phyloP scores from a whole-genome alignment of 2,888 invertebrate species.

The Capitulum mitella region DNA sequence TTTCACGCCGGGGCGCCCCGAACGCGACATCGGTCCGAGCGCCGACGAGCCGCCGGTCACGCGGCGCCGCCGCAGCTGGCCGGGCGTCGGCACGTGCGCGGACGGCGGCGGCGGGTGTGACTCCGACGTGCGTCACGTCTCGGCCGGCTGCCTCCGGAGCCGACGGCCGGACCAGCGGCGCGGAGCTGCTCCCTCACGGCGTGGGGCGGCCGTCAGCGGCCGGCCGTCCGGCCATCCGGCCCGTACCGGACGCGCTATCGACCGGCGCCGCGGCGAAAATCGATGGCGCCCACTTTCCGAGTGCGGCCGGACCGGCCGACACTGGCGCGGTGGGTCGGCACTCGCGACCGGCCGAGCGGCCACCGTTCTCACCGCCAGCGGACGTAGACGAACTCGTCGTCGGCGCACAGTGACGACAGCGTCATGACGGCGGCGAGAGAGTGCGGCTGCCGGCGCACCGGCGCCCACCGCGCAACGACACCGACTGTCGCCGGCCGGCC shows the following conservation, averaged over 20 bases:
- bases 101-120: no score
- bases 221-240: background rate
- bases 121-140: no score
- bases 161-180: no score
- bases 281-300: no score
- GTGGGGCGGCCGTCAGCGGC: background rate
- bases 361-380: background rate
- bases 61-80: no score
- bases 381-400: constrained; percentile 24
- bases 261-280: no score
- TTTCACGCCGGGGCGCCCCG: no score
- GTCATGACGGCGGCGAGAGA: background rate
- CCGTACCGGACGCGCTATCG: background rate
- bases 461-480: background rate
- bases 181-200: background rate
- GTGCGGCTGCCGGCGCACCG: background rate
- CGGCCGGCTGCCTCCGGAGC: no score
- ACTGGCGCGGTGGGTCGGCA: background rate
- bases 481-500: background rate
- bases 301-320: background rate
- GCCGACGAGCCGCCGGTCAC: no score
- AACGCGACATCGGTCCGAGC: no score
- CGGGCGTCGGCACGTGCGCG: no score
- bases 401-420: background rate
- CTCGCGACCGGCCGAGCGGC: background rate